phyloP scores from a whole-genome alignment of 2,113 vertebrate species.

The Eretmochelys imbricata region DNA sequence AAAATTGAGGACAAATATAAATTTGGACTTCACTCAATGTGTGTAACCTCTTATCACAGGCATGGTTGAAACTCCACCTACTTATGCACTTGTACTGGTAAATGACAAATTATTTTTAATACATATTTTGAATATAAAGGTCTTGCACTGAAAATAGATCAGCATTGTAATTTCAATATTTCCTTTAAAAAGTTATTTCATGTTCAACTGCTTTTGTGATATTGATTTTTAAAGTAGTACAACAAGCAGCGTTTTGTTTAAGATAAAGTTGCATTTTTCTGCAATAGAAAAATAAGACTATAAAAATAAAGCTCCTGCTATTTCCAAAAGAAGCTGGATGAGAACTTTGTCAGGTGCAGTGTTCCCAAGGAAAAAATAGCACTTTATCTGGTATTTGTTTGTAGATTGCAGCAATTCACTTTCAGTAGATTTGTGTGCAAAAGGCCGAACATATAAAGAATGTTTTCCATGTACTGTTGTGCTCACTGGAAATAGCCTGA shows the following conservation, averaged over 20 bases:
- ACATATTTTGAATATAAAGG: not conserved
- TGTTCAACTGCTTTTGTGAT: not conserved
- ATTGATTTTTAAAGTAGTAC: not conserved
- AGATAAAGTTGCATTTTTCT: not conserved
- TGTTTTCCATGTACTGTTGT: not conserved
- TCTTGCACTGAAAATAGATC: not conserved
- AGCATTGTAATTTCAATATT: not conserved
- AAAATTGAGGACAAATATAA: not conserved
- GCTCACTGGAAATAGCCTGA: not conserved
- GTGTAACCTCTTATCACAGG: not conserved
- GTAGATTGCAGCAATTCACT: constrained; percentile 5
- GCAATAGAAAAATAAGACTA: not conserved
- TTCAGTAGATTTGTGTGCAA: constrained; percentile 9
- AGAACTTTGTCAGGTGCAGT: not conserved
- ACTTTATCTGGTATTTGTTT: not conserved
- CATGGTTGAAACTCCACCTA: not conserved
- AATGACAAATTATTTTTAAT: not conserved
- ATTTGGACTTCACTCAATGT: not conserved
- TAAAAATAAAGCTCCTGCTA: constrained; percentile 26
- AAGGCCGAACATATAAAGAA: constrained; percentile 4
- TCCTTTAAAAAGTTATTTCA: not conserved
- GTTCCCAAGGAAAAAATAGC: constrained; percentile 28
- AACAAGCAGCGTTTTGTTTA: not conserved
- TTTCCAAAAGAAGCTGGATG: constrained; percentile 5
- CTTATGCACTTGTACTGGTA: not conserved